A percentile compares a stretch with the other conserved stretches of the same genome.
Evolutionary conservation across 2,888 invertebrate genomes (phyloP).

Genomic region (Harmothoe impar): DNA sequence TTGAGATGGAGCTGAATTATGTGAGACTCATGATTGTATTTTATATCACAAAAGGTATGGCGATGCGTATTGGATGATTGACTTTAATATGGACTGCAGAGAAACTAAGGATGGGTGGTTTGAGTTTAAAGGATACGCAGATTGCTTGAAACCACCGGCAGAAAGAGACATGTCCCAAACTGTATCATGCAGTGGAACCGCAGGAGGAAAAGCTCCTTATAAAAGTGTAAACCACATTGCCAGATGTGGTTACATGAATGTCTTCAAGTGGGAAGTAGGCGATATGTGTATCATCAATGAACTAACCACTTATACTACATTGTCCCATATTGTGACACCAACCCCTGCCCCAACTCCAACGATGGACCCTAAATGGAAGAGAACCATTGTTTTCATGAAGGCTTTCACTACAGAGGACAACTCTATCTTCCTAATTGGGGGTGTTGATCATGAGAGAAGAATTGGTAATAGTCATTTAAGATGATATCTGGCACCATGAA

Average conservation of each 20-base stretch:
- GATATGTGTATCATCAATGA: conserved; percentile 15
- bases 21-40: too few species aligned
- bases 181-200: conserved; percentile 5
- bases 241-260: conserved; percentile 70
- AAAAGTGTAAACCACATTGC: conserved; percentile 70
- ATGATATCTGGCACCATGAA: too few species aligned
- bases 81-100: conserved; percentile 82
- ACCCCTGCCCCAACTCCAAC: not conserved
- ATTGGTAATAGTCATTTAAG: not conserved
- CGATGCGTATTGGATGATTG: conserved; percentile 82
- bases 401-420: not conserved
- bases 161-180: conserved; percentile 9
- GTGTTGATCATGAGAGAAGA: not conserved
- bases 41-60: conserved; percentile 75
- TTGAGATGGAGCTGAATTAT: too few species aligned
- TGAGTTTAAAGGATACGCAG: conserved; percentile 79
- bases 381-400: not conserved
- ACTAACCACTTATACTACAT: not conserved
- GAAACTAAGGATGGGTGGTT: conserved; percentile 82
- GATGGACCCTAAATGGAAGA: not conserved
- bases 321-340: too few species aligned
- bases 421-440: not conserved
- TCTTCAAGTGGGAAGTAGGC: conserved; percentile 25
- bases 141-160: not conserved
- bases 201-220: conserved; percentile 62